Percentiles rank a stretch among this genome's conserved stretches.
These are phyloP conservation scores for Centruroides sculpturatus DNA, from an alignment of 1,140 invertebrate genomes.

Conservation along the genomic window DNA sequence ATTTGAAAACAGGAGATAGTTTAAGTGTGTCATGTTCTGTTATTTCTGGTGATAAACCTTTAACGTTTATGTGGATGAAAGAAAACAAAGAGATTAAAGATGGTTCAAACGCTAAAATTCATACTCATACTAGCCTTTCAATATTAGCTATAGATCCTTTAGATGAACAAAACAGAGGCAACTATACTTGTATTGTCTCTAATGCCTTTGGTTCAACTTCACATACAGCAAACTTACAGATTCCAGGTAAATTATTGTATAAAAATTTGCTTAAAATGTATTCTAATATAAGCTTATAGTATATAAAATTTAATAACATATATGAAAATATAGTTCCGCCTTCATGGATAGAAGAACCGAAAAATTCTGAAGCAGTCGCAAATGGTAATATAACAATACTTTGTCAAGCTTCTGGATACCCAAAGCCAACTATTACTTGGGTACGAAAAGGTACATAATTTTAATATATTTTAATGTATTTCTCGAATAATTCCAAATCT, in stretches of 20 bases:
- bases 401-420: slow-evolving; percentile 80
- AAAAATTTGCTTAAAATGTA: not conserved
- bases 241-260: slow-evolving; percentile 49
- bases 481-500: no score
- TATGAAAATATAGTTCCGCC: slow-evolving; percentile 36
- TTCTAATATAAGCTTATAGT: no score
- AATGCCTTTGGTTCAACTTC: slow-evolving; percentile 27
- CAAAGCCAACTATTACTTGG: slow-evolving; percentile 75
- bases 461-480: no score
- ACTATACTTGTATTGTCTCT: slow-evolving; percentile 44
- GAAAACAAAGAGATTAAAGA: slow-evolving; percentile 1
- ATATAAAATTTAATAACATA: no score
- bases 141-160: not conserved
- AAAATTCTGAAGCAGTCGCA: slow-evolving; percentile 66
- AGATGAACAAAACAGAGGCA: slow-evolving; percentile 30
- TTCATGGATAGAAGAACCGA: slow-evolving; percentile 75
- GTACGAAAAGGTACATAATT: slow-evolving; percentile 8
- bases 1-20: slow-evolving; percentile 4
- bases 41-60: slow-evolving; percentile 1
- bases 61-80: slow-evolving; percentile 12
- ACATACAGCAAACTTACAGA: slow-evolving; percentile 35
- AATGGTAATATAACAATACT: slow-evolving; percentile 65
- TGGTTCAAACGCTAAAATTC: not conserved
- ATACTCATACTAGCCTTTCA: not conserved
- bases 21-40: slow-evolving; percentile 6